Evolutionary conservation across 2,888 invertebrate genomes (phyloP).

Genomic region (Protonemura montana): DNA sequence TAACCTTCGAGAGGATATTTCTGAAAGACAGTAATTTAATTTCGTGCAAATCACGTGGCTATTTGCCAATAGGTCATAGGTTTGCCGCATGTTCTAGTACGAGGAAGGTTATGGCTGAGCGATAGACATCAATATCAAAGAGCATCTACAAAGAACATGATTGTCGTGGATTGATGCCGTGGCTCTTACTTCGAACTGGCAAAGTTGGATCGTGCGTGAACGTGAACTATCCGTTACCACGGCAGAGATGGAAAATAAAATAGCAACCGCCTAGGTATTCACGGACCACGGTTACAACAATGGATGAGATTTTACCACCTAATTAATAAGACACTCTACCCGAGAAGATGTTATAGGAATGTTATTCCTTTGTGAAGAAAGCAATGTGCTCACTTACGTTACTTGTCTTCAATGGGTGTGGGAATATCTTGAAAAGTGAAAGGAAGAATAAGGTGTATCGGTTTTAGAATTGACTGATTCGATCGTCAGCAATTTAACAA

Average conservation of each 20-base stretch:
- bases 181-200: not conserved
- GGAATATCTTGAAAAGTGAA: slow-evolving; percentile 34
- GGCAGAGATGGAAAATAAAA: not conserved
- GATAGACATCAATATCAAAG: not conserved
- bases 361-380: not conserved
- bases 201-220: not conserved
- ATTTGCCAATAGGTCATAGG: slow-evolving; percentile 7
- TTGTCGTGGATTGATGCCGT: not conserved
- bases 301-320: not conserved
- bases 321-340: not conserved
- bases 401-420: slow-evolving; percentile 29
- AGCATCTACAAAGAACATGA: not conserved
- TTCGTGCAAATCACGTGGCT: not conserved
- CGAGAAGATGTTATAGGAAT: slow-evolving; percentile 1
- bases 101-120: not conserved
- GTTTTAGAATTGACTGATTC: not conserved
- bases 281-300: not conserved
- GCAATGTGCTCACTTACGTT: slow-evolving; percentile 8
- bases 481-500: slow-evolving; percentile 14
- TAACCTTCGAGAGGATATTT: not conserved
- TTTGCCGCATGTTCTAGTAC: not conserved
- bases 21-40: not conserved
- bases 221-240: not conserved
- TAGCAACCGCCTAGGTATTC: not conserved
- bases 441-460: slow-evolving; percentile 19